phyloP scores from a whole-genome alignment of 1,140 invertebrate species.

The Nomia melanderi region DNA sequence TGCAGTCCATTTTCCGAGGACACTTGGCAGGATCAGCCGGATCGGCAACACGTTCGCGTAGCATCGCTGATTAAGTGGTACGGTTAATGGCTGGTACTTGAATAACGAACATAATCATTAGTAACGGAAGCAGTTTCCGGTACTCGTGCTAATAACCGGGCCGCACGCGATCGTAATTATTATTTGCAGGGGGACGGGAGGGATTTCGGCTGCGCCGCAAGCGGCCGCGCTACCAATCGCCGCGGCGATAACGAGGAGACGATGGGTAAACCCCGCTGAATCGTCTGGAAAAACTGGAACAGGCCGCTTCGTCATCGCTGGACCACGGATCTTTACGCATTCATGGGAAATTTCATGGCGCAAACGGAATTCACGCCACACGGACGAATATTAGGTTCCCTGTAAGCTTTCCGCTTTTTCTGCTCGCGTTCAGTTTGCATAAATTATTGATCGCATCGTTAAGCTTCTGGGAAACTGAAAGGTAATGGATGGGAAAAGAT shows the following conservation, averaged over 20 bases:
- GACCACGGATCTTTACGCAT: too few relatives aligned
- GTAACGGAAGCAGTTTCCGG: slow-evolving; percentile 68
- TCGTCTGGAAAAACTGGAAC: slow-evolving; percentile 1
- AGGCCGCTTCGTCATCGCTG: background rate
- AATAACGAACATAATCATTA: slow-evolving; percentile 70
- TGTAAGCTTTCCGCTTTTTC: too few relatives aligned
- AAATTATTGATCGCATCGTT: too few relatives aligned
- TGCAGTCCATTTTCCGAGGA: background rate
- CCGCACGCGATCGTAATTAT: slow-evolving; percentile 72
- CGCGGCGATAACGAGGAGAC: slow-evolving; percentile 31
- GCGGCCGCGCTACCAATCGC: slow-evolving; percentile 31
- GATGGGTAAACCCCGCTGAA: background rate
- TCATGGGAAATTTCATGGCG: too few relatives aligned
- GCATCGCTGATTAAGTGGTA: slow-evolving; percentile 67
- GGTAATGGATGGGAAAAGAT: too few relatives aligned
- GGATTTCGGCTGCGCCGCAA: slow-evolving; percentile 33
- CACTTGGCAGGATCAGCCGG: background rate
- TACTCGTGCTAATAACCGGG: slow-evolving; percentile 66
- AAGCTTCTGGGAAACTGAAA: too few relatives aligned
- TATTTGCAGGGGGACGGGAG: slow-evolving; percentile 60
- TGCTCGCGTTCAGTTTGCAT: too few relatives aligned
- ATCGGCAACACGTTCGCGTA: slow-evolving; percentile 47
- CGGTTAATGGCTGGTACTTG: slow-evolving; percentile 63
- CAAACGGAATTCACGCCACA: too few relatives aligned
- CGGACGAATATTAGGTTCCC: too few relatives aligned